Evolutionary conservation across 1,140 invertebrate species (phyloP), one percentile per base, ranked within the genome.

Genomic region (Bombus consobrinus): DNA sequence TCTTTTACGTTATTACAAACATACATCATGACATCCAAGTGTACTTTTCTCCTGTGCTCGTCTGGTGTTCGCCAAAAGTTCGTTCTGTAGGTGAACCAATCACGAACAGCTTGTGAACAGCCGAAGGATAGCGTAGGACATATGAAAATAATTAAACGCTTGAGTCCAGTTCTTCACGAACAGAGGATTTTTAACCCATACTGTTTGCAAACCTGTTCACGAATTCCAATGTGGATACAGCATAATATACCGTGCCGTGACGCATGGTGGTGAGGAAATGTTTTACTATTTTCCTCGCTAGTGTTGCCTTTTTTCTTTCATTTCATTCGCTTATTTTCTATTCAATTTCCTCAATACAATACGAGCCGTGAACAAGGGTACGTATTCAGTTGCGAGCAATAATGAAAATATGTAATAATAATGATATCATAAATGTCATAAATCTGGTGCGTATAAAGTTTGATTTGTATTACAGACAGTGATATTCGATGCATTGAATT

Each of bases 401-500:
- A 85, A 85, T 80, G 83, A 80, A 85, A 80, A 85, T 85, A 57
- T 80, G 57, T 85, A 85, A 80, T 85, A 85, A 85, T 84, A 84
- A 84, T 83, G 74, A 68, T 28, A 43, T 39, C 73, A 47, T 83
- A 41, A 84, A 79, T 84, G 76, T 79, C 39, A 78, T 84, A 84
- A 79, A 84, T 84, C 76, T 57, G 66, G 74, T 28, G 28, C 37
- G 47, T 34, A 71, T 34, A 53, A 37, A 68, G 66, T 77, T 79
- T 78, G 83, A 78, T 80, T 85, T 85, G 76, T 80, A 85, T 77
- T 79, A 85, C 57, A 41, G 68, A 85, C 83, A 85, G 77, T 53
- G 83, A 85, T 85, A 85, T 85, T 85, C 78, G 78, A 81, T 85
- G 84, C 78, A 81, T 85, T 81, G 79, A 85, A 85, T 75, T 81